phyloP scores from a whole-genome alignment of 2,113 vertebrate species.

The Varanus salvator region DNA sequence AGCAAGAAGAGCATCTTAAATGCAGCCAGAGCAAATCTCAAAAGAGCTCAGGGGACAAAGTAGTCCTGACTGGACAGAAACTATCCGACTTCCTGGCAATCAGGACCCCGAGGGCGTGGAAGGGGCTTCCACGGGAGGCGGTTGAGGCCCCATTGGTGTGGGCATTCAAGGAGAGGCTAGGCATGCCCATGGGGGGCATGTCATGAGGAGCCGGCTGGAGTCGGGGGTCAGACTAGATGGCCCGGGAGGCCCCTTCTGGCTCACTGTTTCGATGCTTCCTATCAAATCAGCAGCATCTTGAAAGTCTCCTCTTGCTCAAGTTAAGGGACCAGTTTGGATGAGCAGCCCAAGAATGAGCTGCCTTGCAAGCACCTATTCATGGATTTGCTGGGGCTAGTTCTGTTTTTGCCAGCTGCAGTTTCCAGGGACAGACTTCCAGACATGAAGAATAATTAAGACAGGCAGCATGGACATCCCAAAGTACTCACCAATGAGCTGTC shows the following conservation, averaged over 20 bases:
- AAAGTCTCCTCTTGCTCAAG: not conserved
- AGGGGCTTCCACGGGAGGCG: too few species aligned
- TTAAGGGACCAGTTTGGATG: not conserved
- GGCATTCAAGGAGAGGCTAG: too few species aligned
- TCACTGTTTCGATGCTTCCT: not conserved
- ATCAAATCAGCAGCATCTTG: not conserved
- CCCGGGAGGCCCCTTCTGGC: too few species aligned
- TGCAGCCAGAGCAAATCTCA: not conserved
- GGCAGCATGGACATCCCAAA: not conserved
- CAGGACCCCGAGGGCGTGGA: too few species aligned
- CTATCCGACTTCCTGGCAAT: not conserved
- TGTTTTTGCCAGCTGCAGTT: not conserved
- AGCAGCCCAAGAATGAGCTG: too few species aligned
- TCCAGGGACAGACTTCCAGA: not conserved
- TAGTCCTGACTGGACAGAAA: not conserved
- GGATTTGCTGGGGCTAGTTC: too few species aligned
- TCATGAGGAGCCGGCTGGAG: too few species aligned
- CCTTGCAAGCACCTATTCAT: not conserved
- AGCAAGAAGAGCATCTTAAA: not conserved
- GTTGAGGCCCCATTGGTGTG: too few species aligned
- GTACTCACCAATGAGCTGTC: constrained; percentile 88
- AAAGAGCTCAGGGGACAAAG: not conserved
- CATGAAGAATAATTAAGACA: not conserved
- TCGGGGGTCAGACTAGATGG: too few species aligned
- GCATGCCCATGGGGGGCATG: too few species aligned